Evolutionary conservation across 2,888 invertebrate genomes (phyloP).

Genomic region (Conomelus anceps): DNA sequence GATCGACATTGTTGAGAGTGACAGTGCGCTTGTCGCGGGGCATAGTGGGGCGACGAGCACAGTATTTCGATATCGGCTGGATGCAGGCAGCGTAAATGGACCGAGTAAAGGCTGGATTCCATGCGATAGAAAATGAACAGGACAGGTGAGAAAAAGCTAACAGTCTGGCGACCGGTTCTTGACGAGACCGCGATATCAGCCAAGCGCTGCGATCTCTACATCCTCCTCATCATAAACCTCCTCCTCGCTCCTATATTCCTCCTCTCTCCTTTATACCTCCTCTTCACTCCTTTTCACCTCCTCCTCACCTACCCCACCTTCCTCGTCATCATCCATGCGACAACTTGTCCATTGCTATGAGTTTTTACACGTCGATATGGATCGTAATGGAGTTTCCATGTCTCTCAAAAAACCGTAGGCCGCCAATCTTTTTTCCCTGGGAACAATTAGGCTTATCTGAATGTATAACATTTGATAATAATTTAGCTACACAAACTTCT

Average conservation of each 20-base stretch:
- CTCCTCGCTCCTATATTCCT: background rate
- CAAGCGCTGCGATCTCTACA: background rate
- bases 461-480: constrained; percentile 9
- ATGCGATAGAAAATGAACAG: background rate
- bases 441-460: constrained; percentile 9
- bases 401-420: constrained; percentile 3
- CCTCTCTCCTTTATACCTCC: background rate
- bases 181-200: background rate
- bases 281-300: background rate
- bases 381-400: constrained; percentile 12
- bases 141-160: background rate
- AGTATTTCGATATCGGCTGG: background rate
- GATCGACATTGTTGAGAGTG: background rate
- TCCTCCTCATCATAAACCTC: background rate
- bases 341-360: background rate
- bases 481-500: constrained; percentile 1
- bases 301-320: background rate
- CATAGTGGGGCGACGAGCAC: background rate
- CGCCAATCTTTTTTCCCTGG: background rate
- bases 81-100: background rate
- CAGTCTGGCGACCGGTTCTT: background rate
- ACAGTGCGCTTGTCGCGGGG: background rate
- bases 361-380: background rate
- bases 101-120: background rate
- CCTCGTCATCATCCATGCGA: background rate